Evolutionary conservation across 2,113 vertebrate genomes (phyloP).

Genomic region (Pogona vitticeps): DNA sequence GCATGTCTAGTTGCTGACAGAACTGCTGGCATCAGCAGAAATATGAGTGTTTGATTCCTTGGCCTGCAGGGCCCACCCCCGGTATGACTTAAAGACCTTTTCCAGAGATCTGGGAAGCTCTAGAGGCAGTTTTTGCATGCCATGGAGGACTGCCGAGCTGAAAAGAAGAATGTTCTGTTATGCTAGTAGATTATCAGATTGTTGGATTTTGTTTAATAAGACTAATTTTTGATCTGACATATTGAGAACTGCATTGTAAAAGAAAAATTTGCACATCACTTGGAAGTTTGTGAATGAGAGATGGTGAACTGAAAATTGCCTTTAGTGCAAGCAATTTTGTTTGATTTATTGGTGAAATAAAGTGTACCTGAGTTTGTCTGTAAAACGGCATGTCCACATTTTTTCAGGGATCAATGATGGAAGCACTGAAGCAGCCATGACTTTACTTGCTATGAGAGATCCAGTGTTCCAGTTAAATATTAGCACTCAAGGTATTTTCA

Average conservation of each 20-base stretch:
- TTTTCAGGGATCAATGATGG: conserved; percentile 79
- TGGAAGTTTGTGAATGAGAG: conserved; percentile 14
- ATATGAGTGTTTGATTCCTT: not conserved
- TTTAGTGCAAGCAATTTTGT: not conserved
- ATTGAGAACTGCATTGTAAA: not conserved
- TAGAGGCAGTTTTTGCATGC: too few species aligned
- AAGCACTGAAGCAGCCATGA: conserved; percentile 90
- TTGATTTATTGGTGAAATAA: not conserved
- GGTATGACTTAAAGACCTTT: not conserved
- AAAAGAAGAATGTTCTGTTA: not conserved
- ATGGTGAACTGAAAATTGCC: not conserved
- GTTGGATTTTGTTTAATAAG: not conserved
- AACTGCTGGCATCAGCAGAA: not conserved
- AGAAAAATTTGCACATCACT: not conserved
- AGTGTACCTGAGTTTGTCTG: not conserved
- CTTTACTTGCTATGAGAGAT: conserved; percentile 88
- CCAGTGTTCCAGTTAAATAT: conserved; percentile 73
- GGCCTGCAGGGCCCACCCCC: not conserved
- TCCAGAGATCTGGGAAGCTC: not conserved
- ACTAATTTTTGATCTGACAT: not conserved
- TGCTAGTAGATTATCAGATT: not conserved
- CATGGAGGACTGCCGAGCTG: not conserved
- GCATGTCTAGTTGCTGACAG: not conserved
- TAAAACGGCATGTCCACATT: conserved; percentile 1
- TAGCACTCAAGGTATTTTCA: conserved; percentile 64